phyloP scores from a whole-genome alignment of 2,113 vertebrate species.

The Eulemur rufifrons region DNA sequence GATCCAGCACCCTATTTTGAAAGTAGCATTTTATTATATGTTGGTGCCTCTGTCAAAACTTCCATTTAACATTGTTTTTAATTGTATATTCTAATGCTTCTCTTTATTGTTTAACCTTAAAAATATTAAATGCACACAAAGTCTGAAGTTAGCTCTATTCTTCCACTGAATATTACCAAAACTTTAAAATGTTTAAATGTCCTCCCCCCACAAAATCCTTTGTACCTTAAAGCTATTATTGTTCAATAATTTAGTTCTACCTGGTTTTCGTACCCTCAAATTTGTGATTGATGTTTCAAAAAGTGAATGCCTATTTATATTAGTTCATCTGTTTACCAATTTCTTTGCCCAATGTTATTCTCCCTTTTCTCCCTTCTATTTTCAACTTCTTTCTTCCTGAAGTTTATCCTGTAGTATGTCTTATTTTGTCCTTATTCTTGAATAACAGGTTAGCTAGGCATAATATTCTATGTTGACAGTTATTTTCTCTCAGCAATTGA shows the following conservation, averaged over 20 bases:
- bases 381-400: slow-evolving; percentile 2
- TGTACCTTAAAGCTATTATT: background rate
- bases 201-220: background rate
- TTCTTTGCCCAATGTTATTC: background rate
- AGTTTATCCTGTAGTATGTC: background rate
- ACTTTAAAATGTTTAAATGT: background rate
- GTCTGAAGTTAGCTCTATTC: background rate
- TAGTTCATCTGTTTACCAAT: background rate
- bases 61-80: background rate
- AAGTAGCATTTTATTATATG: background rate
- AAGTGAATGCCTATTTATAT: background rate
- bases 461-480: background rate
- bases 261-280: background rate
- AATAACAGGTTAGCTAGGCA: background rate
- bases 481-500: background rate
- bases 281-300: background rate
- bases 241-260: background rate
- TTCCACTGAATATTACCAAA: background rate
- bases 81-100: background rate
- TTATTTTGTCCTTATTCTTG: slow-evolving; percentile 9
- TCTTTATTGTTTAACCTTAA: background rate
- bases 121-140: background rate
- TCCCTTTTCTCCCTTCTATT: background rate
- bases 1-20: background rate
- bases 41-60: background rate